Evolutionary conservation across 1,140 invertebrate species (phyloP).

Genomic region (Camponotus pennsylvanicus): DNA sequence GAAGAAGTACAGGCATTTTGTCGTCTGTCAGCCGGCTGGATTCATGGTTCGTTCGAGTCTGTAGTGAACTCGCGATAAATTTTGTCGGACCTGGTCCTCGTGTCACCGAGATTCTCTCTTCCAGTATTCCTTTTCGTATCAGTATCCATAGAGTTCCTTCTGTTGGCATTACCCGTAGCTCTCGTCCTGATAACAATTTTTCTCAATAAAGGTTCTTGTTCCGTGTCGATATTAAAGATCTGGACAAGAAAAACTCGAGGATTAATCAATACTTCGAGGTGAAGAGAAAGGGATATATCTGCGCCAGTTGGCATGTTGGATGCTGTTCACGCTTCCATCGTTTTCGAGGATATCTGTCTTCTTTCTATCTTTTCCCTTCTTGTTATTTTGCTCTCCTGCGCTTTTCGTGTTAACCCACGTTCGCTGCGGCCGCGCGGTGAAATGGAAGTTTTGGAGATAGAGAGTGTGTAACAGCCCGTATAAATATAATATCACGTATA

Average conservation of each 20-base stretch:
- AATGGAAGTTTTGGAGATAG: conserved; percentile 79
- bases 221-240: background rate
- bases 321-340: background rate
- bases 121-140: background rate
- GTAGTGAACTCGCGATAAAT: conserved; percentile 20
- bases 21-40: conserved; percentile 44
- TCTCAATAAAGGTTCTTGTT: conserved; percentile 27
- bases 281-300: conserved; percentile 7
- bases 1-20: conserved; percentile 57
- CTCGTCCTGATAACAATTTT: conserved; percentile 1
- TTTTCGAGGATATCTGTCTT: background rate
- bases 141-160: background rate
- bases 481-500: conserved; percentile 84
- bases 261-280: background rate
- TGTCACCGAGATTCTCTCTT: background rate
- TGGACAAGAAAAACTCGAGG: background rate
- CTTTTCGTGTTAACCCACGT: conserved; percentile 63
- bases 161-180: background rate
- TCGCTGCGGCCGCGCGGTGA: conserved; percentile 77
- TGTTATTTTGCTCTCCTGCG: conserved; percentile 1
- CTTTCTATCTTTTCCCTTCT: conserved; percentile 16
- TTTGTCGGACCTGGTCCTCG: background rate
- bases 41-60: conserved; percentile 49
- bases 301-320: background rate
- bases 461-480: conserved; percentile 83